A percentile compares a stretch with the other conserved stretches of the same genome.
Evolutionary conservation across 2,888 invertebrate genomes (phyloP).

Genomic region (Acleris laterana): DNA sequence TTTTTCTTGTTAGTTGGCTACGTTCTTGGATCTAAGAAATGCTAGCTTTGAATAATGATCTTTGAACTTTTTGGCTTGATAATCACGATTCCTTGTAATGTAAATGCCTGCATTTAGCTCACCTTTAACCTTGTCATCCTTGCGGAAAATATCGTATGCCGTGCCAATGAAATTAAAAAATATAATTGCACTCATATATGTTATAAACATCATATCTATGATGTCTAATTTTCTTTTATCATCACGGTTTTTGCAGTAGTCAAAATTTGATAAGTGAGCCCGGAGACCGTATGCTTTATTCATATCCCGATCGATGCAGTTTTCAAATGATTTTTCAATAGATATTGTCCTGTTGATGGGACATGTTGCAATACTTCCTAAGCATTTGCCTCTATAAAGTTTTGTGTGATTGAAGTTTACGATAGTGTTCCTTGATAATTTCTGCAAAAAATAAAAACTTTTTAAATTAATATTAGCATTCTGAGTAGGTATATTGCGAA

Average conservation of each 20-base stretch:
- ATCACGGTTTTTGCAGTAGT: slow-evolving; percentile 29
- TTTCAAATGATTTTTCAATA: slow-evolving; percentile 30
- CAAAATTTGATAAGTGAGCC: slow-evolving; percentile 25
- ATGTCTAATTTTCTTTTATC: slow-evolving; percentile 30
- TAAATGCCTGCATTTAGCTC: slow-evolving; percentile 23
- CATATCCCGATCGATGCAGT: slow-evolving; percentile 32
- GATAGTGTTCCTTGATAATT: slow-evolving; percentile 22
- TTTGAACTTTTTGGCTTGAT: slow-evolving; percentile 27
- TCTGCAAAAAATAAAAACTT: slow-evolving; percentile 18
- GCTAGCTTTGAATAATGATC: slow-evolving; percentile 15
- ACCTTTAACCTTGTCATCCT: slow-evolving; percentile 29
- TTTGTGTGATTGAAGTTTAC: slow-evolving; percentile 36
- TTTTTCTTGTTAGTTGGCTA: not conserved
- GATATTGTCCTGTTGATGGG: slow-evolving; percentile 16
- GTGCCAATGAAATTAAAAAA: slow-evolving; percentile 34
- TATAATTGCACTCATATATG: slow-evolving; percentile 23
- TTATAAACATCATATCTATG: slow-evolving; percentile 26
- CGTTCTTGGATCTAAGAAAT: not conserved
- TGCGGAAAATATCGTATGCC: slow-evolving; percentile 25
- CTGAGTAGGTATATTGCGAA: no score
- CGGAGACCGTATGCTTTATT: slow-evolving; percentile 22
- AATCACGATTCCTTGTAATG: slow-evolving; percentile 10
- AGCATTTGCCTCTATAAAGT: slow-evolving; percentile 34
- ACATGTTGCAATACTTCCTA: slow-evolving; percentile 27
- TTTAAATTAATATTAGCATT: no score